These are phyloP conservation scores for Cathartes aura DNA, from an alignment of 2,113 vertebrate genomes.

Conservation along the genomic window DNA sequence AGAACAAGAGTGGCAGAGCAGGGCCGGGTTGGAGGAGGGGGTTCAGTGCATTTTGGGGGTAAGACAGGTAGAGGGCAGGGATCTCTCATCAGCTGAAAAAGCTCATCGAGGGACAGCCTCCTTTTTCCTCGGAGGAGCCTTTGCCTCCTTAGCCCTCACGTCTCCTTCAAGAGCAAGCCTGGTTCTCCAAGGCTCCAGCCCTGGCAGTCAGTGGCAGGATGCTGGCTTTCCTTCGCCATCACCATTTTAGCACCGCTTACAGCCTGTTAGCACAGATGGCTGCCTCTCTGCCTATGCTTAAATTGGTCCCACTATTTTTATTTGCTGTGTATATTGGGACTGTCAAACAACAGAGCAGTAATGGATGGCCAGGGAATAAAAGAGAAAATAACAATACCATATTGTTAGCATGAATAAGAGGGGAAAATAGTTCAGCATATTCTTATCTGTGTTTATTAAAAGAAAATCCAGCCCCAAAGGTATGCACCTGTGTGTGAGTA, in stretches of 20 bases:
- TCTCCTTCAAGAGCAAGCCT: neutral
- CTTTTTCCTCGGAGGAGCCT: neutral
- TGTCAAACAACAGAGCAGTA: neutral
- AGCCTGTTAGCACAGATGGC: neutral
- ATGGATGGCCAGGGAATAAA: neutral
- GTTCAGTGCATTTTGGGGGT: neutral
- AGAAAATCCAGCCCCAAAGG: neutral
- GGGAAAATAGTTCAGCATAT: neutral
- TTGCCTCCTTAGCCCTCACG: neutral
- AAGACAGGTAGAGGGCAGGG: neutral
- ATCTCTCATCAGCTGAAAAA: neutral
- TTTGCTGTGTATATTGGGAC: neutral
- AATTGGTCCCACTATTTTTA: neutral
- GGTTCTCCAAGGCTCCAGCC: neutral
- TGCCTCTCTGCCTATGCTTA: neutral
- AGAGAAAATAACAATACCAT: neutral
- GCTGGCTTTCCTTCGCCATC: neutral
- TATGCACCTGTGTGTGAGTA: neutral
- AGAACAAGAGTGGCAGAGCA: fast-evolving
- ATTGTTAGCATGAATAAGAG: neutral
- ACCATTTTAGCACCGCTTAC: neutral
- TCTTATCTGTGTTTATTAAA: neutral
- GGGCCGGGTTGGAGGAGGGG: neutral
- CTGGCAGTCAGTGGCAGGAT: neutral
- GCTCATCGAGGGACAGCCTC: neutral